Base-by-base conservation (phyloP, 2,797 vertebrate genomes). In the Loris lydekkerianus region DNA sequence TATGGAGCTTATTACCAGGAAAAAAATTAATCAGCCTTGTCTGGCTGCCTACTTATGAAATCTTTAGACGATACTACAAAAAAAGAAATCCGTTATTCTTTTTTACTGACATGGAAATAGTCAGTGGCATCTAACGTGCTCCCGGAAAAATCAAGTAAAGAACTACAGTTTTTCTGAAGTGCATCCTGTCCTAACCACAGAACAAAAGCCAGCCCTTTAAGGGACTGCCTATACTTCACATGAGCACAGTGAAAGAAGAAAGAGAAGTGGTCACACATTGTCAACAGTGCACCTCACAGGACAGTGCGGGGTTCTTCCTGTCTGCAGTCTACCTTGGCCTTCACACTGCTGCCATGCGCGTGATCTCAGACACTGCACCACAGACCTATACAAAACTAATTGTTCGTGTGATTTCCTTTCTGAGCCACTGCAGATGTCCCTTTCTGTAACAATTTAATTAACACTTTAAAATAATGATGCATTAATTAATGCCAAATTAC, bases 401-500 rank as follows among this genome's bases (percentile, higher is more conserved):
- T 97, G 97, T 97, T 98, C 96, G 93, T 96, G 89, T 97, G 97
- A 92, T 95, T 97, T 97, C 86, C 95, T 98, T 98, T 97, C 96
- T 97, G 86, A 98, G 95, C 92, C 97, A 97, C 96, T 98, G 97
- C 97, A 98, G 96, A 98, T 98, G 98, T 98, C 98, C 98, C 96
- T 98, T 98, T 98, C 97, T 98, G 96, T 98, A 98, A 98, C 98
- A 98, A 98, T 98, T 98, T 98, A 98, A 98, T 98, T 98, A 98
- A 98, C 97, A 98, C 96, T 98, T 98, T 97, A 97, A 97, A 98
- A 98, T 98, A 98, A 98, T 98, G 97, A 98, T 98, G 98, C 98
- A 98, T 98, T 98, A 98, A 99, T 98, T 98, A 98, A 98, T 98
- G 98, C 97, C 97, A 98, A 98, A 98, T 98, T 98, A 98, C 98